phyloP scores from a whole-genome alignment of 2,113 vertebrate species.

The Sisor rabdophorus region DNA sequence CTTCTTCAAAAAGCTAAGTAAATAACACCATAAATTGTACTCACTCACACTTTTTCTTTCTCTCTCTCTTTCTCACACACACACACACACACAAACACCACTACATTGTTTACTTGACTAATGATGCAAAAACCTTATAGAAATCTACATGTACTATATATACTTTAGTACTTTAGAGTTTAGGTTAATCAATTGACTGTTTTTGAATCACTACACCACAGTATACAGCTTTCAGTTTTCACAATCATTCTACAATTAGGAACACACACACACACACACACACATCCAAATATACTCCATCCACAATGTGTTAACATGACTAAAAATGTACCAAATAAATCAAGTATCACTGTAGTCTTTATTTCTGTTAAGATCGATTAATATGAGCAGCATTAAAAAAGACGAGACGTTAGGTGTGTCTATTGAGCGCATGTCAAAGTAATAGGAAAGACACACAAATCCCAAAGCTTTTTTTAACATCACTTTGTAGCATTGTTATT shows the following conservation, averaged over 20 bases:
- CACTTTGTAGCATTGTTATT: conserved; percentile 29
- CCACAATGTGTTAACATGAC: background rate
- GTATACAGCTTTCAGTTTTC: too few species aligned
- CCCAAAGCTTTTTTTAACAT: conserved; percentile 40
- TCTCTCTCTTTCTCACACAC: too few species aligned
- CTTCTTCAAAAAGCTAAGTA: too few species aligned
- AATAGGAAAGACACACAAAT: conserved; percentile 29
- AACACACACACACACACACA: background rate
- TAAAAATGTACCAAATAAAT: background rate
- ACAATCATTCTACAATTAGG: background rate
- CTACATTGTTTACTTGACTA: too few species aligned
- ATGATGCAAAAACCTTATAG: too few species aligned
- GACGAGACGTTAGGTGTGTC: background rate
- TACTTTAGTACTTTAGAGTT: too few species aligned
- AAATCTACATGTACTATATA: too few species aligned
- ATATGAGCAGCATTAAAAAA: background rate
- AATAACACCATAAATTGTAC: too few species aligned
- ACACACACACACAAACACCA: too few species aligned
- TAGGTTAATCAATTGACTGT: too few species aligned
- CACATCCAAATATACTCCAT: background rate
- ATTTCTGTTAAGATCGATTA: background rate
- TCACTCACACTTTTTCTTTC: too few species aligned
- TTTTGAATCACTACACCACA: too few species aligned
- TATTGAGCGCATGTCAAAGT: conserved; percentile 15
- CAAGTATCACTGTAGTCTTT: background rate